Evolutionary conservation across 1,140 invertebrate species (phyloP).

Genomic region (Zaprionus gabonicus): DNA sequence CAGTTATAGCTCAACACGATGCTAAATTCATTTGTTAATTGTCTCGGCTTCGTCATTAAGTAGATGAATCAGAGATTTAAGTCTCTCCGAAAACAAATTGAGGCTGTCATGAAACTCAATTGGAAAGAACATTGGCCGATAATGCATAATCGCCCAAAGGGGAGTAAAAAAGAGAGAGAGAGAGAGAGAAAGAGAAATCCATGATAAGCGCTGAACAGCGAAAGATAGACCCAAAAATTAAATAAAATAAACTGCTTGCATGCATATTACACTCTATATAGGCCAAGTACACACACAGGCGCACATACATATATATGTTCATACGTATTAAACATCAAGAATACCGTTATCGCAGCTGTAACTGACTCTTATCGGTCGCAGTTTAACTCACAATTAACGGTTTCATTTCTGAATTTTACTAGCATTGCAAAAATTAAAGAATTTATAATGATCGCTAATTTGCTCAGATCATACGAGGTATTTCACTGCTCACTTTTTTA

Average conservation of each 20-base stretch:
- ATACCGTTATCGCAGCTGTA: slow-evolving; percentile 16
- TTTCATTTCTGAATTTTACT: background rate
- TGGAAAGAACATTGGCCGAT: slow-evolving; percentile 44
- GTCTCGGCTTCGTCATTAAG: slow-evolving; percentile 52
- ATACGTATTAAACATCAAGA: background rate
- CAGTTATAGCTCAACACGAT: background rate
- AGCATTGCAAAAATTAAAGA: background rate
- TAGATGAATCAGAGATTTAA: slow-evolving; percentile 63
- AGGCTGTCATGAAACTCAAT: slow-evolving; percentile 46
- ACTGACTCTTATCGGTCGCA: slow-evolving; percentile 6
- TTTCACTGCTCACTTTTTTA: slow-evolving; percentile 2
- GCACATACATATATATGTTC: background rate
- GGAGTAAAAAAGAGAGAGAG: background rate
- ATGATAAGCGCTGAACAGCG: background rate
- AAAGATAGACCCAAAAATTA: slow-evolving; percentile 3
- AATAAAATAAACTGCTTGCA: slow-evolving; percentile 3
- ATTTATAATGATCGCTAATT: background rate
- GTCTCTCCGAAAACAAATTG: slow-evolving; percentile 38
- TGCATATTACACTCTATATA: background rate
- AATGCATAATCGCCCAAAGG: slow-evolving; percentile 9
- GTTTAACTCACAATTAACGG: slow-evolving; percentile 14
- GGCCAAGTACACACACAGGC: slow-evolving; percentile 2
- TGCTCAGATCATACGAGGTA: background rate
- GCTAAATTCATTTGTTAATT: slow-evolving; percentile 65
- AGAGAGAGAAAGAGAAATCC: background rate